These are phyloP conservation scores for Slavum lentiscoides DNA, from an alignment of 2,888 invertebrate genomes.

Conservation along the genomic window DNA sequence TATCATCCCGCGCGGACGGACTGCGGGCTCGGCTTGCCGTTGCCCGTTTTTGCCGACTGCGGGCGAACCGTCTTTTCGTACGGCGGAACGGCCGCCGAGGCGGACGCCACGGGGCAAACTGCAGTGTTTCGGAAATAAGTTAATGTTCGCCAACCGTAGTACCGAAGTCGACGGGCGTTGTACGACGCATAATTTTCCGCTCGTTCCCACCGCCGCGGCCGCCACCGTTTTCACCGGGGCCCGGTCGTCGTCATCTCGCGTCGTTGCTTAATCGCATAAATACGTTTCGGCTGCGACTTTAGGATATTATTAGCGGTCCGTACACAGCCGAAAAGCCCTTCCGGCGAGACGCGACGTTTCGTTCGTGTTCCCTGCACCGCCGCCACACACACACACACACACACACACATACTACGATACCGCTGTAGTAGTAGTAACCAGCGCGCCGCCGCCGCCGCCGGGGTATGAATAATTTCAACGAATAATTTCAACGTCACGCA, in stretches of 20 bases:
- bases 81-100: no score
- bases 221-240: not conserved
- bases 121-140: constrained; percentile 11
- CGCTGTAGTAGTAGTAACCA: no score
- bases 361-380: no score
- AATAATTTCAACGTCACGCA: no score
- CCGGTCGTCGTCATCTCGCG: not conserved
- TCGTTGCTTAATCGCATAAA: constrained; percentile 6
- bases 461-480: no score
- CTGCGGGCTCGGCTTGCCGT: not conserved
- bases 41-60: constrained; percentile 16
- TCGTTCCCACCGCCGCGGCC: not conserved
- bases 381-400: no score
- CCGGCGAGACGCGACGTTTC: constrained; percentile 3
- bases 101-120: not conserved
- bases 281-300: not conserved
- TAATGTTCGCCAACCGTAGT: not conserved
- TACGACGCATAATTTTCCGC: not conserved
- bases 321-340: not conserved
- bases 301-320: not conserved
- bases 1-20: not conserved
- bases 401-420: no score
- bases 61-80: constrained; percentile 27
- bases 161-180: not conserved
- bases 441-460: no score